These are phyloP conservation scores for Apodemus sylvaticus DNA, from an alignment of 2,113 vertebrate species.

Conservation along the genomic window DNA sequence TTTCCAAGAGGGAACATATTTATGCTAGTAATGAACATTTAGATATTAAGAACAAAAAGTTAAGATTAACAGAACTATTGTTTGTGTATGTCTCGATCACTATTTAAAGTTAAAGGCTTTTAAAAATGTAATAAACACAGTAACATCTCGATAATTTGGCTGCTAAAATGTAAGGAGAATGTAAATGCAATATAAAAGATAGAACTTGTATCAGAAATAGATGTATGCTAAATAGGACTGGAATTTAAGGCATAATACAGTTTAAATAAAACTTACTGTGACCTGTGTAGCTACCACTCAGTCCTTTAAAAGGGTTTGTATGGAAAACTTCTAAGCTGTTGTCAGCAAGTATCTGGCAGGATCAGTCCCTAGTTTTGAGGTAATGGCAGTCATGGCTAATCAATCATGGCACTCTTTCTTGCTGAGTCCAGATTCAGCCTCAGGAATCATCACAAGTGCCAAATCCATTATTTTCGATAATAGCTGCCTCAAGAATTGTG, in stretches of 20 bases:
- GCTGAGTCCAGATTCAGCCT: slow-evolving; percentile 67
- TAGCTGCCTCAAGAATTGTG: slow-evolving; percentile 59
- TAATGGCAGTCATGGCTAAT: slow-evolving; percentile 64
- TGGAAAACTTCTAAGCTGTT: slow-evolving; percentile 28
- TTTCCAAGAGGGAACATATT: slow-evolving; percentile 15
- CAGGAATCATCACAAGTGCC: slow-evolving; percentile 42
- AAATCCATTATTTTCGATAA: slow-evolving; percentile 62
- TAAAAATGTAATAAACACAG: neutral
- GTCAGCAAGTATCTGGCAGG: slow-evolving; percentile 64
- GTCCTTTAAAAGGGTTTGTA: slow-evolving; percentile 32
- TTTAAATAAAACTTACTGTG: slow-evolving; percentile 50
- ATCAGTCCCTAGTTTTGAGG: slow-evolving; percentile 36
- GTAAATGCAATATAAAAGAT: neutral
- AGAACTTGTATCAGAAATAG: neutral
- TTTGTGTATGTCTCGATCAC: neutral
- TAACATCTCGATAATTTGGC: neutral
- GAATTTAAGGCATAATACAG: neutral
- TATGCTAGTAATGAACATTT: slow-evolving; percentile 35
- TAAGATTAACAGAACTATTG: slow-evolving; percentile 8
- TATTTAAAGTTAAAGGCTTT: neutral
- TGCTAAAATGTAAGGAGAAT: slow-evolving; percentile 10
- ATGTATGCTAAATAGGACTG: neutral
- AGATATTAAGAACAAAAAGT: neutral
- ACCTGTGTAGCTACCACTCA: slow-evolving; percentile 3
- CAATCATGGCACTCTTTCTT: slow-evolving; percentile 64